Evolutionary conservation across 2,797 vertebrate genomes (phyloP).

Genomic region (Hyperoplus lanceolatus): DNA sequence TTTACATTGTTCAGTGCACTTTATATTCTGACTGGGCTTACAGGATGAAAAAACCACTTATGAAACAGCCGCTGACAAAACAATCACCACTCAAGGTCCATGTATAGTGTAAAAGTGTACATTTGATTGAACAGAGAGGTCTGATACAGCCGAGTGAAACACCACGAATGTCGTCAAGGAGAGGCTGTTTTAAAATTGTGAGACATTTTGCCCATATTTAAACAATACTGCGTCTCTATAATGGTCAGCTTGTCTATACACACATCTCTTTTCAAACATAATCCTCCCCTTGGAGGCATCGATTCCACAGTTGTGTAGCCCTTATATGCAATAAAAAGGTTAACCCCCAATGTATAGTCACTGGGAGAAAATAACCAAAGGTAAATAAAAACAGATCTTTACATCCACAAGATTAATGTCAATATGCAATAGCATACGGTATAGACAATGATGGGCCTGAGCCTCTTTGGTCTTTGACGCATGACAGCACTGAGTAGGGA

Average conservation of each 20-base stretch:
- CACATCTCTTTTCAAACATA: no score
- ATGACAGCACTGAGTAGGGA: slow-evolving; percentile 18
- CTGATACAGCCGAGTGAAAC: background rate
- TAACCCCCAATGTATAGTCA: background rate
- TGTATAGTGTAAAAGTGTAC: background rate
- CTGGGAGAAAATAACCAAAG: slow-evolving; percentile 7
- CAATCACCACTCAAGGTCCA: background rate
- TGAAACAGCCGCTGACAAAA: background rate
- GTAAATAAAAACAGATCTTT: background rate
- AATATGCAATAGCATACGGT: background rate
- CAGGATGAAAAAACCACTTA: background rate
- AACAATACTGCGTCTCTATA: background rate
- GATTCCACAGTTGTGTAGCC: background rate
- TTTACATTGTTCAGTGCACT: background rate
- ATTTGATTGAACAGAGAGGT: background rate
- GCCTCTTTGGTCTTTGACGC: slow-evolving; percentile 28
- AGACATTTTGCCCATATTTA: background rate
- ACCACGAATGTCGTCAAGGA: background rate
- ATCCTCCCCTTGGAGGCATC: background rate
- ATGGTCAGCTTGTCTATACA: background rate
- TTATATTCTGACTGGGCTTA: background rate
- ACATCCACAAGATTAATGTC: background rate
- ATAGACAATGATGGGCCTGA: background rate
- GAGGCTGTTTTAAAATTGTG: background rate
- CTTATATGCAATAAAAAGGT: background rate